phyloP scores from a whole-genome alignment of 2,888 invertebrate species.

The Allolobophora icterica region DNA sequence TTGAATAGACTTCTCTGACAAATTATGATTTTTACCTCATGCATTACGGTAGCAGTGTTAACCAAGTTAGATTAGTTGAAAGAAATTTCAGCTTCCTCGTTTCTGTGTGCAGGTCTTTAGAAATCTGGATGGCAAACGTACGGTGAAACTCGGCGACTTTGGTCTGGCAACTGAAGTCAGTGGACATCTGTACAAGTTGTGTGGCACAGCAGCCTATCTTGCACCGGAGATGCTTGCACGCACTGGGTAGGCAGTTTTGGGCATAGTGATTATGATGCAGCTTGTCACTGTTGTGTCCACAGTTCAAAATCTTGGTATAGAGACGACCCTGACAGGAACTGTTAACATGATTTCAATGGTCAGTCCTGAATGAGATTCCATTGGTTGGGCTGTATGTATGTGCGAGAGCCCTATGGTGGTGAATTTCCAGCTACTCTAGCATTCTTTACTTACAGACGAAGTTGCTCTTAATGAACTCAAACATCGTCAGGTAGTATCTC shows the following conservation, averaged over 20 bases:
- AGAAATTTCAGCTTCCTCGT: not conserved
- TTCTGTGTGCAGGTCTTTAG: not conserved
- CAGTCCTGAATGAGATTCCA: not conserved
- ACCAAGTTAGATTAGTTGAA: not conserved
- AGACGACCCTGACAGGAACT: not conserved
- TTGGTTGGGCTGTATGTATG: not conserved
- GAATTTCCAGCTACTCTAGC: not conserved
- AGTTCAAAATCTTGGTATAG: not conserved
- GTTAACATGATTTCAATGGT: no score
- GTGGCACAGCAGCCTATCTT: not conserved
- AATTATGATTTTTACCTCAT: not conserved
- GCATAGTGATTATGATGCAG: not conserved
- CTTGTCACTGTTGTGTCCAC: not conserved
- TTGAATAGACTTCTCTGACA: not conserved
- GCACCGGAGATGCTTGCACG: conserved; percentile 5
- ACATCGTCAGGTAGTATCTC: not conserved
- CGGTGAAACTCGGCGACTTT: conserved; percentile 2
- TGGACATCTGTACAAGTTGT: not conserved
- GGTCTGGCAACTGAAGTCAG: not conserved
- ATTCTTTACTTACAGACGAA: not conserved
- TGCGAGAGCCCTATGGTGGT: not conserved
- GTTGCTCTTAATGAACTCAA: not conserved
- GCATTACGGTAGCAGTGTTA: not conserved
- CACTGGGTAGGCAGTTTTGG: not conserved
- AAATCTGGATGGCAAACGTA: not conserved